Evolutionary conservation across 2,888 invertebrate species (phyloP), one percentile per base, ranked within the genome.

Genomic region (Lobophora halterata): DNA sequence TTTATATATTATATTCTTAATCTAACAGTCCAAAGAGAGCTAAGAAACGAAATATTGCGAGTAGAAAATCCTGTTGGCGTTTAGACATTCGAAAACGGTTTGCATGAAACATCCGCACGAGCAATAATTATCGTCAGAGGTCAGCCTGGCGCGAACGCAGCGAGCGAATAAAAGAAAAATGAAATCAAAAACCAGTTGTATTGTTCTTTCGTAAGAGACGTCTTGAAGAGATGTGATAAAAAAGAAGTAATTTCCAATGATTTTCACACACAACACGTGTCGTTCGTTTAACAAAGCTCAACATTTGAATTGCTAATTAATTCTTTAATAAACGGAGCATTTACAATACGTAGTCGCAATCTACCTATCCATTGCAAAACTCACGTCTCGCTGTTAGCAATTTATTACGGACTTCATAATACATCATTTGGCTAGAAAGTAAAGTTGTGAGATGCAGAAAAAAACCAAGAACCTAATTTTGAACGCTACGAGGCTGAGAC

Each of bases 111-210:
- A 72, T 73, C 66, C 71, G 69, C 66, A 63, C 58, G 45, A 60
- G 52, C 55, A 66, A 61, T 62, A 60, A 63, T 54, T 57, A 64
- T 53, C 47, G 49, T 32, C 50, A 49, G 63, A 59, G 62, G 51
- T 41, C 50, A n/a, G n/a, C n/a, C n/a, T n/a, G 32, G 33, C 23
- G 35, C 49, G 48, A 58, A 48, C 50, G 55, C 60, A 46, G 55
- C 52, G 51, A 52, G 59, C 55, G 65, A 60, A 73, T 78, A 78
- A 77, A 76, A 63, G 56, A 70, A 80, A 82, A 82, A 77, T 69
- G 80, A 79, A 76, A 65, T 70, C 73, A 71, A 75, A 78, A 81
- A 79, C 79, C 73, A 66, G 79, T 78, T 77, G 81, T 73, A 85
- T 85, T 85, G 83, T 86, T 85, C 81, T 74, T 76, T 75, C 61